A percentile compares a stretch with the other conserved stretches of the same genome.
These are phyloP conservation scores for Melanotaenia pygmaea DNA, from an alignment of 2,797 vertebrate species.

Conservation along the genomic window DNA sequence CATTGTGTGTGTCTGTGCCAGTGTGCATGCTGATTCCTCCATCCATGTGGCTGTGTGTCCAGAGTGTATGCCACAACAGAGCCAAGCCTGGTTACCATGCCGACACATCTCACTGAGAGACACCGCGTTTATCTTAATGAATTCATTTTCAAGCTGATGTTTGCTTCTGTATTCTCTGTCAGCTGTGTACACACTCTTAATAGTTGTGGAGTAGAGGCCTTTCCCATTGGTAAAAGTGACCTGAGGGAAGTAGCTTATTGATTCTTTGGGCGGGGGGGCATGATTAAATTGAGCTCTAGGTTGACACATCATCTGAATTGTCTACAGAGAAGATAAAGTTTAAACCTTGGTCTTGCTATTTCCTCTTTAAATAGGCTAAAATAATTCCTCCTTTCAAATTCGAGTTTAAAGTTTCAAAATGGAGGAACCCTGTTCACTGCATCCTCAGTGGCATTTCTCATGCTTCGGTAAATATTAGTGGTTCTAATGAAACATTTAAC, in stretches of 20 bases:
- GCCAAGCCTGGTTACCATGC: slow-evolving; percentile 77
- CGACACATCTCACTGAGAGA: slow-evolving; percentile 65
- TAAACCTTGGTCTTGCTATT: slow-evolving; percentile 3
- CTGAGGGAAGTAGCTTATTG: slow-evolving; percentile 79
- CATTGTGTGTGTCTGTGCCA: slow-evolving; percentile 4
- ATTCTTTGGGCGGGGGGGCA: slow-evolving; percentile 68
- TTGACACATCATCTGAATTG: slow-evolving; percentile 74
- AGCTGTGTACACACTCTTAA: slow-evolving; percentile 82
- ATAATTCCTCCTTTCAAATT: not conserved
- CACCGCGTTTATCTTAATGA: slow-evolving; percentile 76
- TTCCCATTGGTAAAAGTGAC: slow-evolving; percentile 69
- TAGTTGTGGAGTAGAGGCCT: slow-evolving; percentile 59
- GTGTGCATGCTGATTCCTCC: slow-evolving; percentile 33
- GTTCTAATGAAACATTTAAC: no score
- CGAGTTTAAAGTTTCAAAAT: no score
- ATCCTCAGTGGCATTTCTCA: no score
- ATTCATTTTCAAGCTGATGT: slow-evolving; percentile 79
- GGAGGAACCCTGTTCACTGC: no score
- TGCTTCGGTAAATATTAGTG: no score
- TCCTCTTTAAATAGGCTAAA: slow-evolving; percentile 15
- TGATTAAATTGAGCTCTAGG: slow-evolving; percentile 78
- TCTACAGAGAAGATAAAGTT: slow-evolving; percentile 53
- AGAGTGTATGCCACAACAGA: slow-evolving; percentile 56
- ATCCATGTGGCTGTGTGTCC: slow-evolving; percentile 54
- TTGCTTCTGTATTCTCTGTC: slow-evolving; percentile 73